Evolutionary conservation across 2,113 vertebrate species (phyloP), one percentile per base, ranked within the genome.

Genomic region (Leuciscus idus): DNA sequence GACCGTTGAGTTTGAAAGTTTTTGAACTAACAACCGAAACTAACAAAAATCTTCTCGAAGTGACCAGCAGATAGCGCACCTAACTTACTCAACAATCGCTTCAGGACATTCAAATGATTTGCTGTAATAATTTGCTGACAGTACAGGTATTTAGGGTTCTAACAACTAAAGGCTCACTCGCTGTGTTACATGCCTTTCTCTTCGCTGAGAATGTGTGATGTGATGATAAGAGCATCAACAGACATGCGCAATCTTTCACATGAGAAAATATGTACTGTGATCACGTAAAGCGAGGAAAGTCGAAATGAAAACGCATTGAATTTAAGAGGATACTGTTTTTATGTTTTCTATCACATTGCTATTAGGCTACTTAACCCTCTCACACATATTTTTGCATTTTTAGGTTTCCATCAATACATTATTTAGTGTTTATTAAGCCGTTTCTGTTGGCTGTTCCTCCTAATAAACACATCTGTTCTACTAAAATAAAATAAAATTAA

Each of bases 1-100:
- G 17, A 0, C 33, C 4, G 21, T 12, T 30, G 15, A 9, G 50
- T 33, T 9, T 30, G 48, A 21, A 26, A 9, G 48, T 77, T 77
- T 55, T n/a, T 77, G 8, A 77, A 57, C n/a, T 4, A 3, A 66
- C 36, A 55, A 55, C 26, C 30, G 64, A 61, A 77, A 57, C 43
- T 10, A 5, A 66, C 36, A 39, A 55, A 55, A 82, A 28, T 30
- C 23, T 73, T 39, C 81, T 26, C 30, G 30, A 50, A 43, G 21
- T 84, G 81, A 84, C 81, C 81, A 73, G 66, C 68, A 84, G 81
- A 84, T n/a, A 43, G 81, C 68, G 81, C 81, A 57, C 19, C 30
- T 73, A 57, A 30, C 80, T 82, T 52, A 48, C 26, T 70, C 75
- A 33, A 82, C 23, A 81, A 70, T 70, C 52, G 62, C 23, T 50